Evolutionary conservation across 2,888 invertebrate genomes (phyloP), one percentile per base, ranked within the genome.

Genomic region (Sinopyrophorus schimmeli): DNA sequence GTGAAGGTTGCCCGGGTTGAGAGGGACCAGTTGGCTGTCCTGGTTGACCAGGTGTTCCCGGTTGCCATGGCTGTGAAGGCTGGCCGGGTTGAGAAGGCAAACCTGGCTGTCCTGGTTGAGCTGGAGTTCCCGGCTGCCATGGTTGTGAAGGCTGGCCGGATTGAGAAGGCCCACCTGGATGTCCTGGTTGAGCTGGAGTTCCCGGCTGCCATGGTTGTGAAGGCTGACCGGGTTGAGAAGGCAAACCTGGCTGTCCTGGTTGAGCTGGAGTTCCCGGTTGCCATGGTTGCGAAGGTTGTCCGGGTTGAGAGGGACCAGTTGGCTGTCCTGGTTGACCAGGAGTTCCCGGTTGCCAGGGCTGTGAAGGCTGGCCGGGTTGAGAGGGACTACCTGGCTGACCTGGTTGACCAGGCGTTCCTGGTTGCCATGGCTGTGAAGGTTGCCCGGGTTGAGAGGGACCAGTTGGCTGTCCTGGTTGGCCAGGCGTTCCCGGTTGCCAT

Each of bases 391-490:
- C 55, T 27, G 53, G 38, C 21, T 35, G 35, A 11, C 54, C 54
- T 26, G 59, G 50, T 23, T 43, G 49, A 34, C 54, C 52, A 3
- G 20, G 20, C 20, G 4, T 4, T 6, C 20, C 20, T 5, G 39
- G n/a, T 34, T 35, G 42, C 2, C 52, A 15, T 7, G 53, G 44
- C 12, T 54, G 52, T 2, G 54, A 43, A 49, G 42, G 62, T 59
- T 38, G 60, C 61, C 44, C 59, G 47, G 43, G 59, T 47, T 52
- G 53, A 44, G 38, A 42, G 43, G 20, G 42, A 50, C 7, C 30
- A 32, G 50, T 48, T n/a, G 55, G 54, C 26, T 16, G 28, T 31
- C 54, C 60, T 24, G 47, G 44, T 9, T 5, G 30, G 17, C 82
- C 46, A 18, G 37, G 53, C 17, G 21, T 11, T 17, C 37, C 52